Evolutionary conservation across 2,888 invertebrate species (phyloP), one percentile per base, ranked within the genome.

Genomic region (Lasioglossum malachurum): DNA sequence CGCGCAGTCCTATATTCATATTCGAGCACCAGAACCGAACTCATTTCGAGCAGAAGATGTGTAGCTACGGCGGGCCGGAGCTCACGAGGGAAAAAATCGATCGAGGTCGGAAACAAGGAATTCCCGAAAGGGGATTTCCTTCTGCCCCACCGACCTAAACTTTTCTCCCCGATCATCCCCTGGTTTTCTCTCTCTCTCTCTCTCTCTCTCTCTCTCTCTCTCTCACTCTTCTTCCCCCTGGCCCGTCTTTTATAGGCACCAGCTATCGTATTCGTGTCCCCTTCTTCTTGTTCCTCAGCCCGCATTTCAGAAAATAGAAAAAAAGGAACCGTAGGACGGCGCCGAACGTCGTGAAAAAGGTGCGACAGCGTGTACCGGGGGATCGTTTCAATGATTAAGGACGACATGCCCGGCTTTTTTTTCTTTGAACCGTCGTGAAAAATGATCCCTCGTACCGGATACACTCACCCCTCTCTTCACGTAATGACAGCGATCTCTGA

Each of bases 301-400:
- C 78, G 71, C 78, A 69, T 78, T 86, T 83, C 79, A 83, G n/a
- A 67, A 60, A 78, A 72, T 60, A 75, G 60, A 78, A 83, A 78
- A 83, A 41, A 64, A 71, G 46, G 12, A 4, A 27, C 31, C n/a
- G 76, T 44, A n/a, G 14, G 46, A 41, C 49, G 44, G 60, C n/a
- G 60, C n/a, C n/a, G 74, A 78, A 44, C 44, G 38, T 60, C 49
- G 76, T 35, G 76, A 71, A 49, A 78, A 85, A 78, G 83, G 73
- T 78, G 84, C 83, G 74, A 84, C 57, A 74, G 76, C 69, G 72
- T 84, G 76, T 88, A 78, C 53, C 71, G 19, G 27, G 75, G 60
- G 83, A 89, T 86, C 84, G 88, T 91, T 90, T 90, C 88, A 86
- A 89, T 91, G 89, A 91, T 90, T 88, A 88, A 90, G 80, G 87